These are phyloP conservation scores for Apeltes quadracus DNA, from an alignment of 2,113 vertebrate genomes.

Conservation along the genomic window DNA sequence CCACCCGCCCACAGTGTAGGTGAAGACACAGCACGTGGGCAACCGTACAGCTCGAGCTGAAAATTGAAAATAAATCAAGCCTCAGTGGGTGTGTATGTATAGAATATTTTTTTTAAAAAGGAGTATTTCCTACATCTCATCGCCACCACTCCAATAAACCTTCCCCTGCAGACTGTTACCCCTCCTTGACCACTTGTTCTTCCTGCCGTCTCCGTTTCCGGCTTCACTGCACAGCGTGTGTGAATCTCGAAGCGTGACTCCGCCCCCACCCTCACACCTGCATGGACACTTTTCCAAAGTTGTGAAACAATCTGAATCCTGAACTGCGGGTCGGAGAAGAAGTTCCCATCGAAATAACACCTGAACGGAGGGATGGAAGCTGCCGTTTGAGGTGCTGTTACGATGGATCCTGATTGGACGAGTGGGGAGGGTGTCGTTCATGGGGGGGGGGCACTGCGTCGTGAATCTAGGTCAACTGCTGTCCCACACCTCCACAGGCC, in stretches of 20 bases:
- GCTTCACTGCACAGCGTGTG: slow-evolving; percentile 35
- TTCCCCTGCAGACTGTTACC: slow-evolving; percentile 40
- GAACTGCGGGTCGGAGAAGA: slow-evolving; percentile 3
- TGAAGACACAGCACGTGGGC: slow-evolving; percentile 62
- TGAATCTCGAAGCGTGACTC: slow-evolving; percentile 42
- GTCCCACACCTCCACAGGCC: slow-evolving; percentile 63
- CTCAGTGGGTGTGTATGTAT: slow-evolving; percentile 58
- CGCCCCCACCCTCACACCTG: slow-evolving; percentile 52
- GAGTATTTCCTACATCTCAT: slow-evolving; percentile 29
- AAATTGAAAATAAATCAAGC: slow-evolving; percentile 49
- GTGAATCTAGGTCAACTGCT: slow-evolving; percentile 70
- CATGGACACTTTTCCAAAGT: slow-evolving; percentile 65
- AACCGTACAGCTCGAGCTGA: slow-evolving; percentile 56
- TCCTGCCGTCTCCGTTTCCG: slow-evolving; percentile 28
- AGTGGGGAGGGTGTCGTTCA: slow-evolving; percentile 44
- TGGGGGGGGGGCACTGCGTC: slow-evolving; percentile 13
- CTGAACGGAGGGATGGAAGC: slow-evolving; percentile 39
- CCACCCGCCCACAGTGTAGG: slow-evolving; percentile 53
- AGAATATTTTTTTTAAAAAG: slow-evolving; percentile 25
- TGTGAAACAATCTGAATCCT: slow-evolving; percentile 54
- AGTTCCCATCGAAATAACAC: slow-evolving; percentile 26
- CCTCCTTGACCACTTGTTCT: neutral
- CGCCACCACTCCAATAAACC: slow-evolving; percentile 33
- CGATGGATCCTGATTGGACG: slow-evolving; percentile 61
- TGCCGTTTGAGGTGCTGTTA: slow-evolving; percentile 8